Conservation (phyloP, 1,140 invertebrate species). For the Lanistes nyassanus region DNA sequence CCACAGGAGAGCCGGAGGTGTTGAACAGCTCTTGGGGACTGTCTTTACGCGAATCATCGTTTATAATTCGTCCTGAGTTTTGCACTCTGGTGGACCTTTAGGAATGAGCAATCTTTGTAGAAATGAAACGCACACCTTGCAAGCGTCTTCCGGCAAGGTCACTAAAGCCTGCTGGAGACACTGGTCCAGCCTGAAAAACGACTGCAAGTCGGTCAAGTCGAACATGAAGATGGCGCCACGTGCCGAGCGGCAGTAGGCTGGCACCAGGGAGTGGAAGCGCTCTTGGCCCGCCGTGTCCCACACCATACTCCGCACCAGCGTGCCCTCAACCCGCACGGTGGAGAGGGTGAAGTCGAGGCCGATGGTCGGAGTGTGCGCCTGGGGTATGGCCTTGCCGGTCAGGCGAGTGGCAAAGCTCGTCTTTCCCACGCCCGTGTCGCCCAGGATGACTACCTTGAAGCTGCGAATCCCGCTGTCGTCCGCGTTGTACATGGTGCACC, state of each 20-base stretch:
- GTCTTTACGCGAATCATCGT: too few species aligned
- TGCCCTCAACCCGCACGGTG: background rate
- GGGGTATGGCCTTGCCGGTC: background rate
- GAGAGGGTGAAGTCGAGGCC: background rate
- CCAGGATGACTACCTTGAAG: background rate
- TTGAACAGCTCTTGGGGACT: too few species aligned
- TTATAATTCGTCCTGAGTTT: too few species aligned
- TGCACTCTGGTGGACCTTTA: too few species aligned
- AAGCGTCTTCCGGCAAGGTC: slow-evolving; percentile 1
- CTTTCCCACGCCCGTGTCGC: background rate
- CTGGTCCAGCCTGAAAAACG: background rate
- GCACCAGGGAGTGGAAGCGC: slow-evolving; percentile 17
- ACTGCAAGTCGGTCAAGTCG: slow-evolving; percentile 12
- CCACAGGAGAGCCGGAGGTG: too few species aligned
- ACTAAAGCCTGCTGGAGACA: background rate
- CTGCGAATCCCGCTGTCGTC: too few species aligned
- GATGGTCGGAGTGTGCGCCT: background rate
- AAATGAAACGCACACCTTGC: slow-evolving; percentile 7
- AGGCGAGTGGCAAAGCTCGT: background rate
- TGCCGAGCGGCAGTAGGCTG: slow-evolving; percentile 24
- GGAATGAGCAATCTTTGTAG: too few species aligned
- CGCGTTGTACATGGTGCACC: too few species aligned
- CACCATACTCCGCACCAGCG: slow-evolving; percentile 14
- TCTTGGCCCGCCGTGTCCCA: slow-evolving; percentile 31
- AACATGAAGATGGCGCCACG: slow-evolving; percentile 26